phyloP scores from a whole-genome alignment of 2,888 invertebrate genomes.

The Deladenus siricidicola region DNA sequence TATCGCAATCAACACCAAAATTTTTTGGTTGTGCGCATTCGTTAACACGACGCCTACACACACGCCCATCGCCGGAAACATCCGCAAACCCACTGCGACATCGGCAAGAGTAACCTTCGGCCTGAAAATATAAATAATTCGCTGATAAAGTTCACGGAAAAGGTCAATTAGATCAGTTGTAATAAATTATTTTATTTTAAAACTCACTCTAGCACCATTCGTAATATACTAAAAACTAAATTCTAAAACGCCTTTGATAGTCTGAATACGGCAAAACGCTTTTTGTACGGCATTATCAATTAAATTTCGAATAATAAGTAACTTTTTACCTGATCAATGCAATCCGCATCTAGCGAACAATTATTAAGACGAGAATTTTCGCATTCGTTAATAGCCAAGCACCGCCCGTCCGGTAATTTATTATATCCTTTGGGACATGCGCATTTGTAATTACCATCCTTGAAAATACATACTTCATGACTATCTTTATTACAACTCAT shows the following conservation, averaged over 20 bases:
- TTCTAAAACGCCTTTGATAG: no score
- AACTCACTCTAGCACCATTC: no score
- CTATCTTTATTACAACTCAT: slow-evolving; percentile 51
- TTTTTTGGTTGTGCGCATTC: slow-evolving; percentile 48
- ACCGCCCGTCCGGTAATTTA: slow-evolving; percentile 51
- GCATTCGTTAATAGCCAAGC: slow-evolving; percentile 53
- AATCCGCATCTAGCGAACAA: slow-evolving; percentile 49
- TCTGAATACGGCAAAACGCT: no score
- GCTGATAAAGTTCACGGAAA: not conserved
- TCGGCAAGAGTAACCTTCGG: slow-evolving; percentile 51
- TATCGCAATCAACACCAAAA: slow-evolving; percentile 50
- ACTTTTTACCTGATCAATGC: slow-evolving; percentile 40
- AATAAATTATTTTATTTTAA: no score
- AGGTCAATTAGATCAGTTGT: no score
- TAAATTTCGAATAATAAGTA: no score
- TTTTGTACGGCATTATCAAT: no score
- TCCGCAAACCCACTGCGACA: slow-evolving; percentile 52
- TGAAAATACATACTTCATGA: slow-evolving; percentile 52
- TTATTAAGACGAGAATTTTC: slow-evolving; percentile 43
- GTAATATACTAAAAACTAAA: no score
- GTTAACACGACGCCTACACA: slow-evolving; percentile 49
- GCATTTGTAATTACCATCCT: slow-evolving; percentile 36
- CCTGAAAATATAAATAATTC: slow-evolving; percentile 24
- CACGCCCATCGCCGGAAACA: slow-evolving; percentile 37
- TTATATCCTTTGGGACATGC: slow-evolving; percentile 35